A percentile compares a stretch with the other conserved stretches of the same genome.
Evolutionary conservation across 1,140 invertebrate species (phyloP).

Genomic region (Pseudachorutes palmiensis): DNA sequence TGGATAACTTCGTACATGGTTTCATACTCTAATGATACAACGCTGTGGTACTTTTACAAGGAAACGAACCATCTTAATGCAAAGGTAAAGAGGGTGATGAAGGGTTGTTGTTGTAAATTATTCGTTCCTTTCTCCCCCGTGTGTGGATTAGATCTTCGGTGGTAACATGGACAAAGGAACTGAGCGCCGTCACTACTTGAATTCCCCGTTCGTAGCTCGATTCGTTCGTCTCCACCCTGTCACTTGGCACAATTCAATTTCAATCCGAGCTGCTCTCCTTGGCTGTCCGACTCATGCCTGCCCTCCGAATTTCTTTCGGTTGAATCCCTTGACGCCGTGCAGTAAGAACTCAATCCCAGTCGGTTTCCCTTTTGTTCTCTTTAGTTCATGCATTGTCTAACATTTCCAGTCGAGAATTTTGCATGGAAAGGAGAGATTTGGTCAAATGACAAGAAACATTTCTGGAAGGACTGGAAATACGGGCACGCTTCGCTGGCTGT

Average conservation of each 20-base stretch:
- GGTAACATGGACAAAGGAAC: constrained; percentile 51
- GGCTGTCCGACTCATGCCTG: constrained; percentile 50
- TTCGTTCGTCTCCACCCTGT: constrained; percentile 50
- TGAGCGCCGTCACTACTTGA: constrained; percentile 49
- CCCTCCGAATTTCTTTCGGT: constrained; percentile 47
- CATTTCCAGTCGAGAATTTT: constrained; percentile 49
- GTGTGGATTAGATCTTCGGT: constrained; percentile 46
- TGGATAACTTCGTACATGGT: constrained; percentile 52
- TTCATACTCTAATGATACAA: constrained; percentile 52
- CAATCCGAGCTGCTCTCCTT: constrained; percentile 48
- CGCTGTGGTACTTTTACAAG: constrained; percentile 52
- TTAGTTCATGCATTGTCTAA: no score
- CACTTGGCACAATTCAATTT: constrained; percentile 48
- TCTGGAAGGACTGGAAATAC: constrained; percentile 44
- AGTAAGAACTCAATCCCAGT: constrained; percentile 44
- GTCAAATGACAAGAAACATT: constrained; percentile 52
- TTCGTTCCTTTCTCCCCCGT: no score
- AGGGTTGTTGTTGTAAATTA: no score
- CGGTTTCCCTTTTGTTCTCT: no score
- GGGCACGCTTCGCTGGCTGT: constrained; percentile 44
- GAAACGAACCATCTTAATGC: constrained; percentile 50
- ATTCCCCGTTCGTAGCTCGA: constrained; percentile 49
- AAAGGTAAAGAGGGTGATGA: constrained; percentile 43
- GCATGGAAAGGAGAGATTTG: constrained; percentile 49
- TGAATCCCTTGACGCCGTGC: constrained; percentile 49